Conservation (phyloP, 2,113 vertebrate species). For the Dunckerocampus dactyliophorus region DNA sequence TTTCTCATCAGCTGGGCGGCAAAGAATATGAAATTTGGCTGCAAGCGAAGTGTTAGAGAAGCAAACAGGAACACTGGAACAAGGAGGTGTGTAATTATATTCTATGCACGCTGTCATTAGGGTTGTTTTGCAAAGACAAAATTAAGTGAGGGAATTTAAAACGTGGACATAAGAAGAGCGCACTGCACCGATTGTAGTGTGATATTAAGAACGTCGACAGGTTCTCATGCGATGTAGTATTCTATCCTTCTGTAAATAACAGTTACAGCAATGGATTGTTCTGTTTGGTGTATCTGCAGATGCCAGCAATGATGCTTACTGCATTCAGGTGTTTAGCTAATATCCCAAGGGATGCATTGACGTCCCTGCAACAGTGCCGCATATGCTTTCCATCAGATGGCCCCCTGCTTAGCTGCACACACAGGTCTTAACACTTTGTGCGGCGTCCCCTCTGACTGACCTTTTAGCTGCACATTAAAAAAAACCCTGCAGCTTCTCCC, state of each 20-base stretch:
- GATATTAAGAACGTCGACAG: background rate
- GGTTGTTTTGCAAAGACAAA: background rate
- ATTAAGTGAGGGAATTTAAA: background rate
- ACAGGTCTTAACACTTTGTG: conserved; percentile 28
- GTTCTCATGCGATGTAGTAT: background rate
- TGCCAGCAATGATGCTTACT: background rate
- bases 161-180: background rate
- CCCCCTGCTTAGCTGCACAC: conserved; percentile 31
- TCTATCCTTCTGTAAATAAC: background rate
- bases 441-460: conserved; percentile 44
- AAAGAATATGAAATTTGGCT: background rate
- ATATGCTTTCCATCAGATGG: conserved; percentile 52
- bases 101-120: background rate
- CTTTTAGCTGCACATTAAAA: conserved; percentile 43
- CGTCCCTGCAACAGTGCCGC: conserved; percentile 26
- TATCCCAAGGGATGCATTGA: conserved; percentile 10
- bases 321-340: conserved; percentile 16
- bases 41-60: background rate
- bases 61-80: background rate
- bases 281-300: background rate
- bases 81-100: conserved; percentile 1
- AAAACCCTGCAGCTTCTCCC: conserved; percentile 14
- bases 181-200: background rate
- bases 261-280: background rate
- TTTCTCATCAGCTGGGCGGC: too few species aligned